A percentile compares a stretch with the other conserved stretches of the same genome.
phyloP scores from a whole-genome alignment of 2,797 vertebrate species.

The Neoniphon sammara region DNA sequence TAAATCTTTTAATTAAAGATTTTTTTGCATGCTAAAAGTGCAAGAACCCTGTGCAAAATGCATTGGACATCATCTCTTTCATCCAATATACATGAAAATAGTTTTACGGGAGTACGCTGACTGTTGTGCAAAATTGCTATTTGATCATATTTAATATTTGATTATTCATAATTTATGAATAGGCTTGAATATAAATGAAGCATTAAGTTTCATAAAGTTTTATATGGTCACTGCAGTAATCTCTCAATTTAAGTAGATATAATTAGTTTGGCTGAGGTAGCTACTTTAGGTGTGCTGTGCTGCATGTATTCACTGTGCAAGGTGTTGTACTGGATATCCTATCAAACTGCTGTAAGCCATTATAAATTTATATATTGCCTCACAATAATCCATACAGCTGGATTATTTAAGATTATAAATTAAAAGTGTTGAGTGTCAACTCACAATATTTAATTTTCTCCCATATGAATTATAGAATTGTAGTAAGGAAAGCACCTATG shows the following conservation, averaged over 20 bases:
- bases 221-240: slow-evolving; percentile 38
- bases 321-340: slow-evolving; percentile 7
- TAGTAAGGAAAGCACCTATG: slow-evolving; percentile 22
- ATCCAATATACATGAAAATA: no score
- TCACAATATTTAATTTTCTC: slow-evolving; percentile 34
- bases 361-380: background rate
- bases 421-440: slow-evolving; percentile 30
- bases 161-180: slow-evolving; percentile 59
- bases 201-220: slow-evolving; percentile 28
- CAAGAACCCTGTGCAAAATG: no score
- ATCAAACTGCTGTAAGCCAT: no score
- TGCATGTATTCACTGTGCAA: slow-evolving; percentile 11
- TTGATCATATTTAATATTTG: background rate
- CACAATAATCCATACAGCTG: slow-evolving; percentile 35
- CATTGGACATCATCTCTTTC: no score
- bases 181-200: slow-evolving; percentile 49
- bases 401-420: slow-evolving; percentile 31
- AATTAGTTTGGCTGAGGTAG: no score
- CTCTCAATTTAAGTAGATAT: slow-evolving; percentile 11
- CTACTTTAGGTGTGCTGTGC: slow-evolving; percentile 20
- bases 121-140: no score
- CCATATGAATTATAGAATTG: slow-evolving; percentile 18
- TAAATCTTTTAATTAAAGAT: no score
- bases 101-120: no score
- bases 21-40: no score